Base-by-base conservation (phyloP, 1,140 invertebrate genomes). In the Macrotrachela quadricornifera region DNA sequence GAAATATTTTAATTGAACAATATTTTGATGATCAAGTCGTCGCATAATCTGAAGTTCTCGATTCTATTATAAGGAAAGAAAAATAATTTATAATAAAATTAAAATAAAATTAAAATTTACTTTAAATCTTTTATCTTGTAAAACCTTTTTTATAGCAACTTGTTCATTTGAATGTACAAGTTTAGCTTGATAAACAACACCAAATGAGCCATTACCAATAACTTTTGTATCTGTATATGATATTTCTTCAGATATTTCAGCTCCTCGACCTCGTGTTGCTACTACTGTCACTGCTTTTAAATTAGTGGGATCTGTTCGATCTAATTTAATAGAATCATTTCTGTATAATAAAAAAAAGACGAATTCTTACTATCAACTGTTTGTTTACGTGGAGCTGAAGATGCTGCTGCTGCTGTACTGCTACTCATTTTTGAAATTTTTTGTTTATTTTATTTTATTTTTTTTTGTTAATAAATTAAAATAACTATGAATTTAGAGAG, bases 11-110 rank as follows among this genome's bases (percentile, higher is more conserved):
- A 97, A 78, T 78, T 92, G 92, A 63, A 96, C 90, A 77, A 96
- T 94, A 77, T 96, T 96, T 80, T 86, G 91, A 75, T 97, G 91
- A 75, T 96, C 88, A 71, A 96, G 75, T 68, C 86, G 81, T 71
- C 90, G 79, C 91, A 97, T 97, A 59, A 97, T 97, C 78, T 96
- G 90, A 66, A 99, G 78, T 77, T 99, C 92, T 65, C 92, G 84
- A 77, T 99, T 99, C 53, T 53, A 17, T 39, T 30, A 9, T 45
- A 13, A 36, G 14, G 10, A 44, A 0, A 13, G 30, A n/a, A 30
- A 30, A 4, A 30, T 30, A 30, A 4, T 30, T n/a, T 46, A 16
- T 30, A 50, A 49, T 38, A 21, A 49, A 39, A 42, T 9, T 38
- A 12, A 46, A 30, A 30, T 2, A 30, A 51, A 30, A 42, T 9